phyloP scores from a whole-genome alignment of 2,113 vertebrate species.

The Dasyprocta punctata region DNA sequence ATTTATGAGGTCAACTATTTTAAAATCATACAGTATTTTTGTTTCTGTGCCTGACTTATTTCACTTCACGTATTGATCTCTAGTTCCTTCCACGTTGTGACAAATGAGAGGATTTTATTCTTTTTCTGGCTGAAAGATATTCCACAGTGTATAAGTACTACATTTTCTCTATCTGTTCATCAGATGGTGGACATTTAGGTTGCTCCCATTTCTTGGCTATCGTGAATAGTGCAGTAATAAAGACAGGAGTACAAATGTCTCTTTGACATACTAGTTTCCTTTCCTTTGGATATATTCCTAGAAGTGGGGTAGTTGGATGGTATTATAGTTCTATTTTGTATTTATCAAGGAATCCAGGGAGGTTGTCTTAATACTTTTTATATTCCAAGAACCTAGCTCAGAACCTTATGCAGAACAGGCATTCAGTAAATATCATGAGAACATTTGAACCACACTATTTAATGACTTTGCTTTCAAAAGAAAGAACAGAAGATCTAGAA shows the following conservation, averaged over 20 bases:
- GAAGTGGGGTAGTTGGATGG: neutral
- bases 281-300: neutral
- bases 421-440: conserved; percentile 11
- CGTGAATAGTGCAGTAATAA: neutral
- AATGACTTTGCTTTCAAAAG: conserved; percentile 2
- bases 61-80: neutral
- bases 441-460: neutral
- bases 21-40: neutral
- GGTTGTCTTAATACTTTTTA: neutral
- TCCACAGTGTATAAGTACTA: neutral
- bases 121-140: neutral
- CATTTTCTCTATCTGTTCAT: neutral
- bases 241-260: neutral
- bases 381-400: neutral
- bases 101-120: neutral
- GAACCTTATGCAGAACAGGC: neutral
- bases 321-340: neutral
- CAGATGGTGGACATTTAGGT: neutral
- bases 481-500: conserved; percentile 22
- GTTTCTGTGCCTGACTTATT: neutral
- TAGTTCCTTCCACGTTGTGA: neutral
- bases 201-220: neutral
- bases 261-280: neutral
- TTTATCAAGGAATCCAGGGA: neutral
- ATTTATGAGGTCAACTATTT: neutral